These are phyloP conservation scores for Poeciliopsis paucimaculata DNA, from an alignment of 2,797 vertebrate genomes.

Conservation along the genomic window DNA sequence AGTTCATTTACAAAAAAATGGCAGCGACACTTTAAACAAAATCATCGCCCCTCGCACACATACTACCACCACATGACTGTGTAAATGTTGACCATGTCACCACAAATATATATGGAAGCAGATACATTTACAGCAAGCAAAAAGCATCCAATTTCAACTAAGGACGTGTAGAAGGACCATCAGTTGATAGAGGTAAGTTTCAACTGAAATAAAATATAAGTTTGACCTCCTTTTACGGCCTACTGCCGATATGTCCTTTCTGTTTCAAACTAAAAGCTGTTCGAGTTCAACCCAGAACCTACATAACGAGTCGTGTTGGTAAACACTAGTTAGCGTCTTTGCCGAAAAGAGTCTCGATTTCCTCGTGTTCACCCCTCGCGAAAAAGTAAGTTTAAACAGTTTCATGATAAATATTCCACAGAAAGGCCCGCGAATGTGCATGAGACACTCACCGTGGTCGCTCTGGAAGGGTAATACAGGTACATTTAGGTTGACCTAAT, in stretches of 20 bases:
- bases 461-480: neutral
- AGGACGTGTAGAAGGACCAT: neutral
- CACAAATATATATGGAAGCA: neutral
- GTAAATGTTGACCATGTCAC: neutral
- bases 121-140: neutral
- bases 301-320: neutral
- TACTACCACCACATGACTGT: constrained; percentile 2
- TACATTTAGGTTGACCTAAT: neutral
- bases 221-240: neutral
- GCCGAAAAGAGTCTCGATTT: neutral
- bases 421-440: neutral
- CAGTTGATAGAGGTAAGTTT: neutral
- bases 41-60: neutral
- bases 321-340: too few relatives aligned
- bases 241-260: neutral
- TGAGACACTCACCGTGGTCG: neutral
- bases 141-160: neutral
- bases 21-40: neutral
- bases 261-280: neutral
- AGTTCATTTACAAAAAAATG: constrained; percentile 19
- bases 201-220: neutral
- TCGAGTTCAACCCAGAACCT: neutral
- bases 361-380: neutral
- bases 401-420: neutral
- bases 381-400: too few relatives aligned